Evolutionary conservation across 2,113 vertebrate genomes (phyloP).

Genomic region (Callipepla squamata): DNA sequence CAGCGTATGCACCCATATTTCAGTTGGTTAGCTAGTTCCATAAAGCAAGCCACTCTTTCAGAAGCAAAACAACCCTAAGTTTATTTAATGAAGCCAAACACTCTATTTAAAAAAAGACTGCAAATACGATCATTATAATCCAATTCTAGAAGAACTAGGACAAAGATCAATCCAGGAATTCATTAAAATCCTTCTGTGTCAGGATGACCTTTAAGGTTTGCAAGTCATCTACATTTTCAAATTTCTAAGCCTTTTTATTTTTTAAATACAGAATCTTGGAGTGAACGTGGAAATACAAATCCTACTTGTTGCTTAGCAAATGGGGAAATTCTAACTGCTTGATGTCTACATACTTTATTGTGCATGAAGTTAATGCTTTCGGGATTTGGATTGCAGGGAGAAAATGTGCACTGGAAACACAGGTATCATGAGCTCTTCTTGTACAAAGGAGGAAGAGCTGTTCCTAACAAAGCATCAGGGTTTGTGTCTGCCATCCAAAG

Average conservation of each 20-base stretch:
- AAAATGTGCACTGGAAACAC: background rate
- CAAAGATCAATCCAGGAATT: constrained; percentile 40
- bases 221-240: constrained; percentile 33
- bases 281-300: background rate
- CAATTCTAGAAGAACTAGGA: constrained; percentile 29
- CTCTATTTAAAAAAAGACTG: background rate
- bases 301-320: background rate
- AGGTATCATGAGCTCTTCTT: background rate
- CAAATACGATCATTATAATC: constrained; percentile 11
- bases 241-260: background rate
- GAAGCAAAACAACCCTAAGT: background rate
- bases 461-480: background rate
- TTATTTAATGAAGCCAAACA: constrained; percentile 15
- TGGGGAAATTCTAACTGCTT: background rate
- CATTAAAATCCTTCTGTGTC: constrained; percentile 28
- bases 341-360: background rate
- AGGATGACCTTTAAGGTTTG: constrained; percentile 53
- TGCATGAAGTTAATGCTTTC: background rate
- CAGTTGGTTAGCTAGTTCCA: background rate
- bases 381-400: background rate
- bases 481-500: background rate
- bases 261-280: background rate
- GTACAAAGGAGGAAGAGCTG: background rate
- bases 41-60: background rate
- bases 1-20: background rate